These are phyloP conservation scores for Sturnira hondurensis DNA, from an alignment of 2,113 vertebrate species.

Conservation along the genomic window DNA sequence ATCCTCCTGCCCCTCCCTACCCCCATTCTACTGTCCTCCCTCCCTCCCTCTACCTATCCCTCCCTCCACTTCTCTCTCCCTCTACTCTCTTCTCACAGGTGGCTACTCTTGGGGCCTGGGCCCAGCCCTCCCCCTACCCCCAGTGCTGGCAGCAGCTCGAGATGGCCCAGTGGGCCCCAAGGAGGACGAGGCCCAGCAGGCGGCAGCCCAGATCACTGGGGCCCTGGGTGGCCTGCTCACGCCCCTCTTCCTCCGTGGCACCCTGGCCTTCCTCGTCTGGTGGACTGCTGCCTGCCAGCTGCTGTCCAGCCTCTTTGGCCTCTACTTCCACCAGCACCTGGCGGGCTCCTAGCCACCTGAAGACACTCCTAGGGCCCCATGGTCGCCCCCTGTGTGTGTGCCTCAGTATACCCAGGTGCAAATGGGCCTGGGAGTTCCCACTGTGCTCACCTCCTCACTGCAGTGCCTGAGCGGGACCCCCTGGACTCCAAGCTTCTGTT, in stretches of 20 bases:
- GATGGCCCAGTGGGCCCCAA: constrained; percentile 30
- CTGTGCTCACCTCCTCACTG: not conserved
- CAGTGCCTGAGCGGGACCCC: not conserved
- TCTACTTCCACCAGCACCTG: constrained; percentile 96
- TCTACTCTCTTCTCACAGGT: constrained; percentile 75
- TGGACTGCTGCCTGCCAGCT: constrained; percentile 95
- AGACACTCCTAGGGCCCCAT: not conserved
- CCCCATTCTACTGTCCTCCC: not conserved
- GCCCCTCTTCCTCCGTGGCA: constrained; percentile 87
- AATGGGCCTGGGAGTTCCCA: not conserved
- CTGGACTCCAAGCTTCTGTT: not conserved
- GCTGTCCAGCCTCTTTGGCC: constrained; percentile 92
- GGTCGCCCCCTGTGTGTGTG: not conserved
- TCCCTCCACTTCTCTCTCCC: rapidly evolving
- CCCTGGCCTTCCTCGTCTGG: constrained; percentile 94
- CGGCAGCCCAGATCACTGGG: constrained; percentile 81
- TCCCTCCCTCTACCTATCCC: not conserved
- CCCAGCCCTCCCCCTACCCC: constrained; percentile 53
- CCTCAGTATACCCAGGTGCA: not conserved
- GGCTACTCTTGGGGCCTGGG: constrained; percentile 90
- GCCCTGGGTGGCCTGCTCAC: constrained; percentile 84
- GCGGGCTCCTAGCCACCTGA: constrained; percentile 80
- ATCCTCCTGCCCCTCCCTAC: no score
- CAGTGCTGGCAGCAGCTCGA: rapidly evolving
- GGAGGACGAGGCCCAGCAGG: constrained; percentile 88